A percentile compares a stretch with the other conserved stretches of the same genome.
phyloP scores from a whole-genome alignment of 2,888 invertebrate genomes.

The Epirrita christyi region DNA sequence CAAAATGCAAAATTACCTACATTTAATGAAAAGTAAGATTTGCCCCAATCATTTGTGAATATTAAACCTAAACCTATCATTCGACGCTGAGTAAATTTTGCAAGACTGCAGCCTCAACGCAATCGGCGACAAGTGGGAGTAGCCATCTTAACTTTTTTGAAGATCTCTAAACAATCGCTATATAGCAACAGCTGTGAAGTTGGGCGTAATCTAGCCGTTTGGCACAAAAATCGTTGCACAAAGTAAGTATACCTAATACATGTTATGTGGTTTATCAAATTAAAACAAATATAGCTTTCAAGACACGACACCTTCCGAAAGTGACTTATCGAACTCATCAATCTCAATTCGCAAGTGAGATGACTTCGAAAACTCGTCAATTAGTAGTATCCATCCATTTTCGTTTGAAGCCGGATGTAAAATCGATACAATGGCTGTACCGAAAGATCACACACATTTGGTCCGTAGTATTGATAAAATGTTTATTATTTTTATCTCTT shows the following conservation, averaged over 20 bases:
- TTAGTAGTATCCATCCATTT: slow-evolving; percentile 60
- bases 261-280: too few species aligned
- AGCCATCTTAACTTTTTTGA: too few species aligned
- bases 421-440: slow-evolving; percentile 76
- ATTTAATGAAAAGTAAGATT: too few species aligned
- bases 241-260: too few species aligned
- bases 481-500: slow-evolving; percentile 50
- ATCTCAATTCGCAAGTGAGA: slow-evolving; percentile 33
- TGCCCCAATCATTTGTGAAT: too few species aligned
- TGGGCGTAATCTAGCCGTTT: too few species aligned
- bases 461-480: slow-evolving; percentile 47
- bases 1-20: too few species aligned
- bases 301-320: neutral
- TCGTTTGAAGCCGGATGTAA: slow-evolving; percentile 70
- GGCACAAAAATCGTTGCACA: too few species aligned
- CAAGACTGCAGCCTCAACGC: too few species aligned
- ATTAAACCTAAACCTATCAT: too few species aligned
- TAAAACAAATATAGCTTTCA: neutral
- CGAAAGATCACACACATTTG: slow-evolving; percentile 67
- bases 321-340: slow-evolving; percentile 22
- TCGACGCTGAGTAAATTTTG: too few species aligned
- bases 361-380: slow-evolving; percentile 40
- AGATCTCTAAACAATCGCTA: neutral
- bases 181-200: neutral
- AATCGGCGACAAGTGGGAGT: too few species aligned